Evolutionary conservation across 2,797 vertebrate genomes (phyloP).

Genomic region (Amazonetta brasiliensis): DNA sequence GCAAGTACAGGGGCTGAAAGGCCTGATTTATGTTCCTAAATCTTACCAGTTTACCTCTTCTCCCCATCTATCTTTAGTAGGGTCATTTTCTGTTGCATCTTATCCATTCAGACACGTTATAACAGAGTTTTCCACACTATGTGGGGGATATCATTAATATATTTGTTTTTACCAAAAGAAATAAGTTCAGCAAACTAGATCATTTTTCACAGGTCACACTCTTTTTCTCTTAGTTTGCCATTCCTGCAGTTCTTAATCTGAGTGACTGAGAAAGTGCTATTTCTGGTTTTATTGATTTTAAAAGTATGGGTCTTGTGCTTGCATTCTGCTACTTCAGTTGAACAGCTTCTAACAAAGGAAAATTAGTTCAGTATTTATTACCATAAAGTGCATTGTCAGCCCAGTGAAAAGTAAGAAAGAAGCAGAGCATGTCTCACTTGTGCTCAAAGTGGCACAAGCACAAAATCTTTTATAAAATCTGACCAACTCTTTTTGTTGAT

Average conservation of each 20-base stretch:
- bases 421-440: accelerated
- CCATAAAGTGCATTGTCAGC: not conserved
- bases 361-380: not conserved
- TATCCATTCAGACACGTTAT: not conserved
- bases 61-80: not conserved
- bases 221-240: not conserved
- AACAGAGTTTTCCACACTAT: not conserved
- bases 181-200: not conserved
- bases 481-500: not conserved
- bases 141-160: not conserved
- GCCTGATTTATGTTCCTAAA: not conserved
- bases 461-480: not conserved
- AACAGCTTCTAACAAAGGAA: not conserved
- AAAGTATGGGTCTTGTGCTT: not conserved
- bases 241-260: not conserved
- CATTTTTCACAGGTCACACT: not conserved
- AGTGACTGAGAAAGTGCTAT: not conserved
- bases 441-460: not conserved
- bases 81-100: not conserved
- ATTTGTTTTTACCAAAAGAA: not conserved
- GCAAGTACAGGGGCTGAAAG: not conserved
- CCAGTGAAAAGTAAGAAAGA: not conserved
- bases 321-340: not conserved
- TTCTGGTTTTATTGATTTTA: not conserved
- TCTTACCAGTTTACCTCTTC: not conserved